Evolutionary conservation across 2,888 invertebrate genomes (phyloP).

Genomic region (Dermolepida albohirtum): DNA sequence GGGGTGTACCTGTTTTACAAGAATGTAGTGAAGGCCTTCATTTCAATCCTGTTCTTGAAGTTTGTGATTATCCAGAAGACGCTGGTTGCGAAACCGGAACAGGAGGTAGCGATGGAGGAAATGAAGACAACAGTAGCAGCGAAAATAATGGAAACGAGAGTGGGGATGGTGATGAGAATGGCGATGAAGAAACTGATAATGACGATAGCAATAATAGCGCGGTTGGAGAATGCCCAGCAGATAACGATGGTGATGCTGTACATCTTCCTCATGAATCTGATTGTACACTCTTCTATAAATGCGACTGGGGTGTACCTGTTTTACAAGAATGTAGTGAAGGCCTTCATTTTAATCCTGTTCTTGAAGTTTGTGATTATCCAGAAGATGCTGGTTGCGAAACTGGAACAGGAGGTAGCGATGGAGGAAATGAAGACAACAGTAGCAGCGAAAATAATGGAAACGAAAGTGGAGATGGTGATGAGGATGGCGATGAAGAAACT

Average conservation of each 20-base stretch:
- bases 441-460: constrained; percentile 13
- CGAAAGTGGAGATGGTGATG: neutral
- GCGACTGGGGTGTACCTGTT: constrained; percentile 51
- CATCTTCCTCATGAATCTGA: constrained; percentile 50
- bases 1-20: constrained; percentile 18
- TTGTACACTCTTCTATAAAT: constrained; percentile 52
- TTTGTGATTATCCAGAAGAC: constrained; percentile 34
- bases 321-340: constrained; percentile 50
- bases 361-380: constrained; percentile 52
- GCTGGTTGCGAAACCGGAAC: constrained; percentile 22
- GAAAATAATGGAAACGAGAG: neutral
- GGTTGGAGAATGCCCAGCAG: constrained; percentile 9
- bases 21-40: constrained; percentile 20
- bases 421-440: constrained; percentile 2
- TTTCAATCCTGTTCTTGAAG: constrained; percentile 12
- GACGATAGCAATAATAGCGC: neutral
- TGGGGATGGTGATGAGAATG: too few species aligned
- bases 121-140: neutral
- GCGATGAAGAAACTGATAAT: neutral
- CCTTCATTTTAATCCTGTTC: constrained; percentile 51
- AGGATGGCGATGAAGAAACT: neutral
- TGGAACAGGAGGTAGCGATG: constrained; percentile 5
- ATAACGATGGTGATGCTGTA: constrained; percentile 22
- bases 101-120: neutral
- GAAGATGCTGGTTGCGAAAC: constrained; percentile 47